Conservation (phyloP, 2,888 invertebrate genomes). For the Gastracanthus pulcherrimus region DNA sequence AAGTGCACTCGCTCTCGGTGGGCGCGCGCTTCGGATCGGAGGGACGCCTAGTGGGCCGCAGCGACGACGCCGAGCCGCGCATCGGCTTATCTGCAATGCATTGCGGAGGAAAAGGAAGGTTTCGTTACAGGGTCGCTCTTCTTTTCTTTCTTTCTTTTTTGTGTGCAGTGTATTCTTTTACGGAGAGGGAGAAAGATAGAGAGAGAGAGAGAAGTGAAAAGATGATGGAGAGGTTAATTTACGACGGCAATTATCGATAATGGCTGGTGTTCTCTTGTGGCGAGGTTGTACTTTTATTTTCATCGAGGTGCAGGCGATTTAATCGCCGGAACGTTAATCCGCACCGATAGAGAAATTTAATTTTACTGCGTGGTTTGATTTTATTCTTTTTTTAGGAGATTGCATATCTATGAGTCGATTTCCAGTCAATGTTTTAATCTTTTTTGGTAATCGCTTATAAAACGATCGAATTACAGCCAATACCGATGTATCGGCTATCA, state of each 20-base stretch:
- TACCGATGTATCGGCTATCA: no score
- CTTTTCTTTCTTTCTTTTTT: not conserved
- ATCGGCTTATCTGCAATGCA: slow-evolving; percentile 48
- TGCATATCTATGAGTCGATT: not conserved
- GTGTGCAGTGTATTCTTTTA: not conserved
- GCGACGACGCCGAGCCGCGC: slow-evolving; percentile 10
- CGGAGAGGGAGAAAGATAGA: not conserved
- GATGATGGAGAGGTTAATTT: slow-evolving; percentile 27
- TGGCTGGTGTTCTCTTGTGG: not conserved
- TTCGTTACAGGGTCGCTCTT: not conserved
- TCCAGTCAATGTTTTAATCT: not conserved
- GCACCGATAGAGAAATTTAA: slow-evolving; percentile 39
- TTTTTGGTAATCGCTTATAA: not conserved
- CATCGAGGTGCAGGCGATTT: slow-evolving; percentile 1
- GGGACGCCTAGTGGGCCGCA: slow-evolving; percentile 68
- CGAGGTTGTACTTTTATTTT: slow-evolving; percentile 38
- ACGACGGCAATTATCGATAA: slow-evolving; percentile 30
- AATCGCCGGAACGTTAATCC: not conserved
- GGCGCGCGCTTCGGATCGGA: slow-evolving; percentile 70
- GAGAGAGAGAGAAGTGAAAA: slow-evolving; percentile 20
- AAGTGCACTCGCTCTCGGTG: slow-evolving; percentile 80
- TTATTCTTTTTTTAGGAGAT: not conserved
- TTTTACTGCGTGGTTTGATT: not conserved
- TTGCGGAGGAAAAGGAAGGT: not conserved
- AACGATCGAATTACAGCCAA: not conserved